Evolutionary conservation across 2,113 vertebrate genomes (phyloP).

Genomic region (Sciurus niger): DNA sequence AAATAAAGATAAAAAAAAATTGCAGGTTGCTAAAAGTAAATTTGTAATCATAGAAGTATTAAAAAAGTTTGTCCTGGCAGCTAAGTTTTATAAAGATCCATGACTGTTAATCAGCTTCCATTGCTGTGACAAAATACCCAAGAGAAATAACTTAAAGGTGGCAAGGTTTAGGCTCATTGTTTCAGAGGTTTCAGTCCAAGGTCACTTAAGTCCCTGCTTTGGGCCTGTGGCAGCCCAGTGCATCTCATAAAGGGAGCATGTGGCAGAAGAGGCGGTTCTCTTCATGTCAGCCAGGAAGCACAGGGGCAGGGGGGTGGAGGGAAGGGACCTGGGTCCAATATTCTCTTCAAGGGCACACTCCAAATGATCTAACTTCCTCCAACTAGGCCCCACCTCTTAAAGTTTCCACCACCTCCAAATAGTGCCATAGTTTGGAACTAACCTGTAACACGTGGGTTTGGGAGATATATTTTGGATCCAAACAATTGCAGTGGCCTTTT

Average conservation of each 20-base stretch:
- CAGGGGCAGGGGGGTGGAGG: background rate
- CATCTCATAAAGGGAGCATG: background rate
- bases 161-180: background rate
- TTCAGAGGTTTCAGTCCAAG: background rate
- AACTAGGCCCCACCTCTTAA: no score
- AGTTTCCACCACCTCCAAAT: background rate
- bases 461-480: background rate
- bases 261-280: no score
- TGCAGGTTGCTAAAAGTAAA: constrained; percentile 9
- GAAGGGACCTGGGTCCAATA: background rate
- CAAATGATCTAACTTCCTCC: background rate
- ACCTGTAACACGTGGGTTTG: background rate
- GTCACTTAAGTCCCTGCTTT: background rate
- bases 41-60: constrained; percentile 1
- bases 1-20: constrained; percentile 45
- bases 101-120: background rate
- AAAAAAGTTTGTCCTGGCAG: background rate
- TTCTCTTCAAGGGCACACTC: background rate
- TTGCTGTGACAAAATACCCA: background rate
- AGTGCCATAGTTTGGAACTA: background rate
- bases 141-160: background rate
- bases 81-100: constrained; percentile 43
- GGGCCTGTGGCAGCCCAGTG: no score
- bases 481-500: background rate
- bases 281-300: background rate